phyloP scores from a whole-genome alignment of 2,113 vertebrate species.

The Neopipo cinnamomea region DNA sequence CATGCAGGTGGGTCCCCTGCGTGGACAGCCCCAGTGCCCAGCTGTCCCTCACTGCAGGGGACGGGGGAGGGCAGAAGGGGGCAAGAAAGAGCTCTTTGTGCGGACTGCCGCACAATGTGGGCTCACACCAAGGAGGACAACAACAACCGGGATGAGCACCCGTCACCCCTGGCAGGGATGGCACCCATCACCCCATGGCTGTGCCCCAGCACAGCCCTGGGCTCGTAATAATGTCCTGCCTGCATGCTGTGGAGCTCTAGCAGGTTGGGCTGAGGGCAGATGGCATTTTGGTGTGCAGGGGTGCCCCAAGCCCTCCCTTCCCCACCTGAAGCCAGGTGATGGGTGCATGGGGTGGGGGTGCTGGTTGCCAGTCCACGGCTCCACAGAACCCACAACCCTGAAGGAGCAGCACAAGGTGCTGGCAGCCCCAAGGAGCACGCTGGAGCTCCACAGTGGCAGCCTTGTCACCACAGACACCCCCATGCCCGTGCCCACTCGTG shows the following conservation, averaged over 20 bases:
- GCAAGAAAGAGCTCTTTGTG: conserved; percentile 28
- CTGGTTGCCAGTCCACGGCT: not conserved
- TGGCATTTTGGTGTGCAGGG: not conserved
- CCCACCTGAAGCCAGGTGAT: not conserved
- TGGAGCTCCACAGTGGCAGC: not conserved
- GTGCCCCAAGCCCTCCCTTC: not conserved
- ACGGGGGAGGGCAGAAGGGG: not conserved
- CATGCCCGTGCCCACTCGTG: accelerated
- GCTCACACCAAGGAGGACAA: not conserved
- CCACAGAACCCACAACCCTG: not conserved
- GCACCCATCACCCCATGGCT: not conserved
- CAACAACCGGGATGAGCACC: not conserved
- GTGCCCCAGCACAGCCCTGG: not conserved
- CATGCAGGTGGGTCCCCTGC: not conserved
- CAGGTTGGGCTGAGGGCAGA: not conserved
- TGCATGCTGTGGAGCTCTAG: not conserved
- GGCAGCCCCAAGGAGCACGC: not conserved
- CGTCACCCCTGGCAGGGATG: not conserved
- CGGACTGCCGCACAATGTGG: not conserved
- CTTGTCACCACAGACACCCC: not conserved
- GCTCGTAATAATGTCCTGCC: accelerated
- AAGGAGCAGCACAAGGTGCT: not conserved
- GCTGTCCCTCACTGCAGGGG: not conserved
- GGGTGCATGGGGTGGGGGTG: not conserved
- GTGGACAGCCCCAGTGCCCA: not conserved